Evolutionary conservation across 2,888 invertebrate genomes (phyloP).

Genomic region (Ochropacha duplaris): DNA sequence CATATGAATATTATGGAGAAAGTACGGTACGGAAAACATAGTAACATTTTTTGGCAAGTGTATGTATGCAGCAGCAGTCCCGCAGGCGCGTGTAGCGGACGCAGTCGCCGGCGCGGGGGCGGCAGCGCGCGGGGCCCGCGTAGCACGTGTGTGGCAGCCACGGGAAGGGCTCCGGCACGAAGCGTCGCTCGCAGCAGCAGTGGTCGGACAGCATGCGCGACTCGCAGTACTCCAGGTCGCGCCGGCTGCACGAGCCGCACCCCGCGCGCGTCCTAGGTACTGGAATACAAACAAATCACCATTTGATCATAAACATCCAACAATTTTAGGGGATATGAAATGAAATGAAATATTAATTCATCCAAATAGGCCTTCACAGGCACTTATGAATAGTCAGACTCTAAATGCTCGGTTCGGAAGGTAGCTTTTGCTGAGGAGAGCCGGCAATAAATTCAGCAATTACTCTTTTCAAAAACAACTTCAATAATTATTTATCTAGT

Average conservation of each 20-base stretch:
- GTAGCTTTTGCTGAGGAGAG: no score
- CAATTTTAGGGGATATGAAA: no score
- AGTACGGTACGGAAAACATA: no score
- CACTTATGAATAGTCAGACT: no score
- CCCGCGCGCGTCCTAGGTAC: slow-evolving; percentile 65
- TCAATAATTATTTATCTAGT: no score
- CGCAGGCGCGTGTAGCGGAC: slow-evolving; percentile 84
- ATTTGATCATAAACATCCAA: no score
- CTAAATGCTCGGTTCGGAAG: no score
- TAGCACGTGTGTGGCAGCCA: slow-evolving; percentile 88
- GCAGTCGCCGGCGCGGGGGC: slow-evolving; percentile 84
- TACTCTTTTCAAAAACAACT: no score
- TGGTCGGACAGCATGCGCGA: slow-evolving; percentile 81
- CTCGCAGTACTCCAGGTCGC: slow-evolving; percentile 85
- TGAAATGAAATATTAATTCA: no score
- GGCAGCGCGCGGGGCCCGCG: slow-evolving; percentile 83
- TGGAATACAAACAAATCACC: slow-evolving; percentile 19
- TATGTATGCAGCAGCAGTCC: slow-evolving; percentile 86
- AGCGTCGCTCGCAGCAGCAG: slow-evolving; percentile 82
- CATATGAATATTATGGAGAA: no score
- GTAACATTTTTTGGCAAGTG: slow-evolving; percentile 82
- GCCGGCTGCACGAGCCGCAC: slow-evolving; percentile 84
- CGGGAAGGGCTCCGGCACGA: slow-evolving; percentile 84
- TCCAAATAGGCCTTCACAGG: no score
- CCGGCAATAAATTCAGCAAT: no score